Evolutionary conservation across 1,140 invertebrate genomes (phyloP).

Genomic region (Plectrocnemia conspersa): DNA sequence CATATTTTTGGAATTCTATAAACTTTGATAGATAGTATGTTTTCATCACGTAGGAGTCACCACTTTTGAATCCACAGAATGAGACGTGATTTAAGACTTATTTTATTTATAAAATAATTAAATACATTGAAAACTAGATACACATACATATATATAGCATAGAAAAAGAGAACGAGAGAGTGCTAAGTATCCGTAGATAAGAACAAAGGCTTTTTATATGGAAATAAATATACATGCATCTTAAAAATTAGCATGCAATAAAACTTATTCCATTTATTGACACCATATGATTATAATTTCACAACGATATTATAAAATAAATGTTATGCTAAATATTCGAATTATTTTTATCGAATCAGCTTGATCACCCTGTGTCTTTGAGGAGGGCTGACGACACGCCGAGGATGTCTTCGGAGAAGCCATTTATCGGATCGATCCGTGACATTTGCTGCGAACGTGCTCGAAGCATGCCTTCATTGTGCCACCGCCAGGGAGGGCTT

Average conservation of each 20-base stretch:
- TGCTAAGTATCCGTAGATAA: too few species aligned
- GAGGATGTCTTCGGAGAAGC: constrained; percentile 4
- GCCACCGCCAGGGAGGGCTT: neutral
- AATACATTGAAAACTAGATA: too few species aligned
- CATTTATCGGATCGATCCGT: constrained; percentile 18
- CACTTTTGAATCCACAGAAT: too few species aligned
- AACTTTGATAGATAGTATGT: too few species aligned
- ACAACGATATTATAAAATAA: neutral
- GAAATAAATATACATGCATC: neutral
- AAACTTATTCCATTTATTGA: neutral
- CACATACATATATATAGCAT: too few species aligned
- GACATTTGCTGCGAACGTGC: constrained; percentile 13
- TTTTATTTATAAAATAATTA: too few species aligned
- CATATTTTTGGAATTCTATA: too few species aligned
- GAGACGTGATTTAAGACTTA: too few species aligned
- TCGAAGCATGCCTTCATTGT: constrained; percentile 12
- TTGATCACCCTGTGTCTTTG: neutral
- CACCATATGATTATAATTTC: neutral
- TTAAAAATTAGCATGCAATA: neutral
- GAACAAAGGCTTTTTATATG: neutral
- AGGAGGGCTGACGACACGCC: constrained; percentile 3
- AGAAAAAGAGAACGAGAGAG: too few species aligned
- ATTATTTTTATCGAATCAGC: neutral
- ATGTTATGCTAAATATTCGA: neutral
- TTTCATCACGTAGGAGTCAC: too few species aligned